phyloP scores from a whole-genome alignment of 2,797 vertebrate genomes.

The Dryobates pubescens region DNA sequence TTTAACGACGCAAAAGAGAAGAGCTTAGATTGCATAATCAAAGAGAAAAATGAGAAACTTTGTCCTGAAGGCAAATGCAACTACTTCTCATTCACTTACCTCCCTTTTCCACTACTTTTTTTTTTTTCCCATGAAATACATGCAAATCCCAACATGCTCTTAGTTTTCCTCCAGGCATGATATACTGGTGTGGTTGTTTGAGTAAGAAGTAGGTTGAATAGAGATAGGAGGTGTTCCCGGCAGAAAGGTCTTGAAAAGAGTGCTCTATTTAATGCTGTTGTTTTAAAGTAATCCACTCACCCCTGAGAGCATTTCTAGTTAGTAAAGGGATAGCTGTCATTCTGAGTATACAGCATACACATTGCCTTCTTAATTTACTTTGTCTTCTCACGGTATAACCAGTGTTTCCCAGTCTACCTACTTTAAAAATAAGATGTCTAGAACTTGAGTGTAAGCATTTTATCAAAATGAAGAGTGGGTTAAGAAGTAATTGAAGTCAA shows the following conservation, averaged over 20 bases:
- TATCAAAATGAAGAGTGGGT: not conserved
- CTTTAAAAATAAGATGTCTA: not conserved
- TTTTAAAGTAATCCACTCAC: not conserved
- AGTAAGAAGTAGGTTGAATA: conserved; percentile 37
- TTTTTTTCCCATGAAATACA: conserved; percentile 64
- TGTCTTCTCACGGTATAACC: not conserved
- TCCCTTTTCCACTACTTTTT: conserved; percentile 63
- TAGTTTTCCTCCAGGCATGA: conserved; percentile 62
- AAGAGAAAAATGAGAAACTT: conserved; percentile 67
- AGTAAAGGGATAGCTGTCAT: not conserved
- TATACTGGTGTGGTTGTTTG: conserved; percentile 56
- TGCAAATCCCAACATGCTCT: conserved; percentile 70
- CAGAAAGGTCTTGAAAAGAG: not conserved
- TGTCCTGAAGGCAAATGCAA: conserved; percentile 62
- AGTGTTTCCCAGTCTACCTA: not conserved
- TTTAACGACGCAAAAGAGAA: not conserved
- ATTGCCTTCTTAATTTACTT: not conserved
- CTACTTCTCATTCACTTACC: conserved; percentile 50
- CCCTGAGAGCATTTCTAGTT: not conserved
- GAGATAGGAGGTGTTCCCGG: not conserved
- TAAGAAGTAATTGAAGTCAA: conserved; percentile 10
- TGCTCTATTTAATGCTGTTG: not conserved
- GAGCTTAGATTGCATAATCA: conserved; percentile 43
- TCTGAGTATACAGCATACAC: not conserved
- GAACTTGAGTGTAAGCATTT: not conserved